phyloP scores from a whole-genome alignment of 2,888 invertebrate species.

The Eledona agricola region DNA sequence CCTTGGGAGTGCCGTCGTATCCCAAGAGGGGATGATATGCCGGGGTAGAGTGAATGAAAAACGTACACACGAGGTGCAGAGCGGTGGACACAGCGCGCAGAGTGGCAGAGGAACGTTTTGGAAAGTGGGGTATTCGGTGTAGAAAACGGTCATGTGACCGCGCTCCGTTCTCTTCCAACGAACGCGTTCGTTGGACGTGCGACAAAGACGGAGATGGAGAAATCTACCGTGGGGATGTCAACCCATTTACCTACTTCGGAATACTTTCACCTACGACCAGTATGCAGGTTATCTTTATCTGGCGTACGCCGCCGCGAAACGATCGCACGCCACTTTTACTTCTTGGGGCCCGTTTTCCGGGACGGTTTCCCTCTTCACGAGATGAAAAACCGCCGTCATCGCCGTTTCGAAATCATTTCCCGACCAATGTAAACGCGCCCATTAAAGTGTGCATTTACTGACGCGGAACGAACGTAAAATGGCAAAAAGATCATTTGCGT shows the following conservation, averaged over 20 bases:
- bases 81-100: conserved; percentile 41
- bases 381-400: conserved; percentile 5
- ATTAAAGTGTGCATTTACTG: too few species aligned
- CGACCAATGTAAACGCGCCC: too few species aligned
- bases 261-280: conserved; percentile 59
- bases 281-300: conserved; percentile 31
- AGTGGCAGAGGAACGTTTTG: conserved; percentile 44
- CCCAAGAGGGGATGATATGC: conserved; percentile 57
- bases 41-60: conserved; percentile 42
- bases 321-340: conserved; percentile 44
- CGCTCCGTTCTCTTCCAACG: conserved; percentile 38
- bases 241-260: conserved; percentile 62
- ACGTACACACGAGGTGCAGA: conserved; percentile 41
- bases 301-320: conserved; percentile 12
- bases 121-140: conserved; percentile 50
- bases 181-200: conserved; percentile 11
- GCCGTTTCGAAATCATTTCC: too few species aligned
- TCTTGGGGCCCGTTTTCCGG: conserved; percentile 11
- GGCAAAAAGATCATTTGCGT: too few species aligned
- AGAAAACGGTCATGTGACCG: conserved; percentile 51
- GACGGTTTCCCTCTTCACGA: conserved; percentile 21
- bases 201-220: conserved; percentile 50
- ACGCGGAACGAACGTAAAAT: too few species aligned
- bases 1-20: conserved; percentile 59
- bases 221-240: conserved; percentile 55